phyloP scores from a whole-genome alignment of 2,113 vertebrate species.

The Elanoides forficatus region DNA sequence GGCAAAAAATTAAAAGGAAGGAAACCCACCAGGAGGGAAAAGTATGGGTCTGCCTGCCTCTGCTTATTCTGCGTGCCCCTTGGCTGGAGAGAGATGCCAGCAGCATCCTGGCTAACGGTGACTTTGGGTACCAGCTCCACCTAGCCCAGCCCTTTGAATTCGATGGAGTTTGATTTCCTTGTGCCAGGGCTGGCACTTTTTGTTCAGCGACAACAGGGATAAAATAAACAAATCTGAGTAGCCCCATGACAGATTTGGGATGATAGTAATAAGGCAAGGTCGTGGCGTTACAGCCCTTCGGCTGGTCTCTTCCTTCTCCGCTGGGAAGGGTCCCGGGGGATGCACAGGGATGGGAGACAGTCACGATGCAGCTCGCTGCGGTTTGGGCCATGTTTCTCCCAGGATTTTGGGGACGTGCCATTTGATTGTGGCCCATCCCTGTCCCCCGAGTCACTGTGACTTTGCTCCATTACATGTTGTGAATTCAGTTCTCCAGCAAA shows the following conservation, averaged over 20 bases:
- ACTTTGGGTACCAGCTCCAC: neutral
- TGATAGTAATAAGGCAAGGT: neutral
- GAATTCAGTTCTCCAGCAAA: neutral
- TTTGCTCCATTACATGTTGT: neutral
- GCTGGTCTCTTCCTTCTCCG: neutral
- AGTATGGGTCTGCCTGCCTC: neutral
- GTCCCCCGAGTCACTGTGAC: accelerated
- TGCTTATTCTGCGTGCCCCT: neutral
- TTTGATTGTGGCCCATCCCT: neutral
- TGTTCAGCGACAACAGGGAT: neutral
- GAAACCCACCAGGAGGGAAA: neutral
- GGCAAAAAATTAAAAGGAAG: neutral
- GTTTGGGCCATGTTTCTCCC: neutral
- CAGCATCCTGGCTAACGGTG: neutral
- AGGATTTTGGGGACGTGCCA: neutral
- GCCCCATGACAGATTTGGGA: accelerated
- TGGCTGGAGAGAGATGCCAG: neutral
- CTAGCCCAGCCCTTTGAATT: neutral
- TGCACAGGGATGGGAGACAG: accelerated
- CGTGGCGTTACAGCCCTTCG: accelerated
- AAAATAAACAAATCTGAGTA: neutral
- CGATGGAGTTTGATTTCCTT: neutral
- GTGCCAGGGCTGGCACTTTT: neutral
- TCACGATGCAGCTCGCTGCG: accelerated
- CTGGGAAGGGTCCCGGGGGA: neutral